These are phyloP conservation scores for Leptobrachium ailaonicum DNA, from an alignment of 2,113 vertebrate species.

Conservation along the genomic window DNA sequence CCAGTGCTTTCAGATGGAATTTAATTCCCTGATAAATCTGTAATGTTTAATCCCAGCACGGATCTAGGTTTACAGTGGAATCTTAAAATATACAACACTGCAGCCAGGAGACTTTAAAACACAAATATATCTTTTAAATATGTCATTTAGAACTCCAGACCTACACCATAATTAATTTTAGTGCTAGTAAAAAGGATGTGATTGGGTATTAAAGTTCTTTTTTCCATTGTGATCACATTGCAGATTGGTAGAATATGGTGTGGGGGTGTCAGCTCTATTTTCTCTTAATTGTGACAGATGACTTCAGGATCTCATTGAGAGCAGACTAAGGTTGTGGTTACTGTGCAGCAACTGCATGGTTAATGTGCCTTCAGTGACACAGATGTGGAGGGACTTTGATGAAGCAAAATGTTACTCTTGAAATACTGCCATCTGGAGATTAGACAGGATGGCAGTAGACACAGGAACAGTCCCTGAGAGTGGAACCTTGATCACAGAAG, in stretches of 20 bases:
- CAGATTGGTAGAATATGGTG: not conserved
- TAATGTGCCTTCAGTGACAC: constrained; percentile 31
- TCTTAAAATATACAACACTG: not conserved
- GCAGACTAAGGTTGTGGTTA: not conserved
- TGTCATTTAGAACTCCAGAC: not conserved
- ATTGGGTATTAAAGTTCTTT: not conserved
- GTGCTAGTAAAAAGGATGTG: not conserved
- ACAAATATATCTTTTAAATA: not conserved
- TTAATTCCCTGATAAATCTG: constrained; percentile 45
- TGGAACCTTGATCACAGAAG: constrained; percentile 5
- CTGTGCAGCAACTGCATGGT: constrained; percentile 4
- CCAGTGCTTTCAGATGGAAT: constrained; percentile 21
- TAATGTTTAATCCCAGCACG: constrained; percentile 41
- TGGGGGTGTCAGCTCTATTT: not conserved
- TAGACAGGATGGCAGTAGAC: constrained; percentile 14
- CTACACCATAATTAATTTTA: not conserved
- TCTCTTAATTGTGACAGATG: not conserved
- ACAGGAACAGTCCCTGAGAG: constrained; percentile 4
- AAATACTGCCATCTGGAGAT: constrained; percentile 40
- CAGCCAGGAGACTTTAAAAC: not conserved
- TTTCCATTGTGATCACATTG: not conserved
- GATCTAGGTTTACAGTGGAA: constrained; percentile 4
- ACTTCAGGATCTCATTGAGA: not conserved
- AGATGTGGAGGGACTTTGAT: constrained; percentile 44
- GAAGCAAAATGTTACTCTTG: constrained; percentile 34